A percentile compares a stretch with the other conserved stretches of the same genome.
Conservation (phyloP, 2,888 invertebrate genomes). For the Rhingia campestris region DNA sequence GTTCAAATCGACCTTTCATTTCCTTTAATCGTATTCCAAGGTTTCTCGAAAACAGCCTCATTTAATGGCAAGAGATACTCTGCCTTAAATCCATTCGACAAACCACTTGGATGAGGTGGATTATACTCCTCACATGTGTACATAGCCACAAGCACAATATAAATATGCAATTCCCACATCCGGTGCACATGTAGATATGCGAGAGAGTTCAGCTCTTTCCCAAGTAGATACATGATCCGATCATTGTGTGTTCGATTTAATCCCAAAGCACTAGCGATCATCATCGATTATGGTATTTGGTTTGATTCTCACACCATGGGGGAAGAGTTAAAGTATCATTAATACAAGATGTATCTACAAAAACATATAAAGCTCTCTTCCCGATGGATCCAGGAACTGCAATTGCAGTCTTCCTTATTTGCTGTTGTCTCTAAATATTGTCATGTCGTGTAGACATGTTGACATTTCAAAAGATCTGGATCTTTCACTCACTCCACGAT, state of each 20-base stretch:
- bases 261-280: conserved; percentile 33
- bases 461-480: conserved; percentile 74
- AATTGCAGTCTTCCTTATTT: neutral
- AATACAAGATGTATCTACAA: neutral
- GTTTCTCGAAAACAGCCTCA: conserved; percentile 37
- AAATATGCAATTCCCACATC: conserved; percentile 69
- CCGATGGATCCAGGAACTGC: conserved; percentile 31
- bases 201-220: conserved; percentile 43
- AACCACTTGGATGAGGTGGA: conserved; percentile 11
- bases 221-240: conserved; percentile 16
- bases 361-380: neutral
- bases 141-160: conserved; percentile 41
- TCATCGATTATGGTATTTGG: conserved; percentile 48
- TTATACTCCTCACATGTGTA: conserved; percentile 17
- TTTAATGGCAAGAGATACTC: conserved; percentile 23
- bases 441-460: conserved; percentile 68
- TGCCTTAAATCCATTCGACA: conserved; percentile 42
- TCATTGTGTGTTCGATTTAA: conserved; percentile 37
- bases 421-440: conserved; percentile 50
- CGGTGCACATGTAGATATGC: conserved; percentile 53
- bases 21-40: conserved; percentile 64
- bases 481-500: conserved; percentile 69
- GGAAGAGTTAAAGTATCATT: neutral
- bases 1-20: conserved; percentile 64
- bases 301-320: conserved; percentile 47